Conservation (phyloP, 1,140 invertebrate species). For the Dreissena rostriformis region DNA sequence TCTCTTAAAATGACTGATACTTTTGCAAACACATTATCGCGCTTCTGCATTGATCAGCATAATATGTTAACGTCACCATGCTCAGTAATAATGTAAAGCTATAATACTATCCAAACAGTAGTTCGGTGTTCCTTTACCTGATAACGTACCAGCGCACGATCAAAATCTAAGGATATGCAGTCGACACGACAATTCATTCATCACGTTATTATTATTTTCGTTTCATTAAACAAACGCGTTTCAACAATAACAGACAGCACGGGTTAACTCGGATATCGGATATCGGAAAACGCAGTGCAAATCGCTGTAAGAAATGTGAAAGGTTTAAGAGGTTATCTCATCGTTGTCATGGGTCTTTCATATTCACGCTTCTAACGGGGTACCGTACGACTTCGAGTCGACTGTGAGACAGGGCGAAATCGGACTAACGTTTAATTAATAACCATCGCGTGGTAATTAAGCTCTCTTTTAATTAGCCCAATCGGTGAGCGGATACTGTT, state of each 20-base stretch:
- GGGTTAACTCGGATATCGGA: slow-evolving; percentile 31
- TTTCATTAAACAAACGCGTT: slow-evolving; percentile 6
- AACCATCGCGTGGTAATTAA: neutral
- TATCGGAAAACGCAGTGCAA: slow-evolving; percentile 40
- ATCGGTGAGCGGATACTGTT: too few species aligned
- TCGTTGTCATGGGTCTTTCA: too few species aligned
- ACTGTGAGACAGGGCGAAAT: slow-evolving; percentile 15
- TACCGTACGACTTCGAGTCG: neutral
- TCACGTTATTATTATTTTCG: slow-evolving; percentile 19
- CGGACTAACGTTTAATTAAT: slow-evolving; percentile 27
- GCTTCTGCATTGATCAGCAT: too few species aligned
- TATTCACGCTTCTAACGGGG: neutral
- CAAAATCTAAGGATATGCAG: neutral
- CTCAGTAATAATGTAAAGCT: neutral
- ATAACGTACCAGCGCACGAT: neutral
- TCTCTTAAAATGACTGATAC: too few species aligned
- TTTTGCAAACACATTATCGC: too few species aligned
- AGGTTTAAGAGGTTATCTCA: slow-evolving; percentile 3
- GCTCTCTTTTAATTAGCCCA: too few species aligned
- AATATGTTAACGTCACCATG: too few species aligned
- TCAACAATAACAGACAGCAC: neutral
- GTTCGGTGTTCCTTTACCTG: neutral
- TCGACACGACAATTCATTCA: slow-evolving; percentile 2
- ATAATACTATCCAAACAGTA: neutral
- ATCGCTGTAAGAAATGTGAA: slow-evolving; percentile 2